These are phyloP conservation scores for Chamaetylas fuelleborni DNA, from an alignment of 2,113 vertebrate genomes.

Conservation along the genomic window DNA sequence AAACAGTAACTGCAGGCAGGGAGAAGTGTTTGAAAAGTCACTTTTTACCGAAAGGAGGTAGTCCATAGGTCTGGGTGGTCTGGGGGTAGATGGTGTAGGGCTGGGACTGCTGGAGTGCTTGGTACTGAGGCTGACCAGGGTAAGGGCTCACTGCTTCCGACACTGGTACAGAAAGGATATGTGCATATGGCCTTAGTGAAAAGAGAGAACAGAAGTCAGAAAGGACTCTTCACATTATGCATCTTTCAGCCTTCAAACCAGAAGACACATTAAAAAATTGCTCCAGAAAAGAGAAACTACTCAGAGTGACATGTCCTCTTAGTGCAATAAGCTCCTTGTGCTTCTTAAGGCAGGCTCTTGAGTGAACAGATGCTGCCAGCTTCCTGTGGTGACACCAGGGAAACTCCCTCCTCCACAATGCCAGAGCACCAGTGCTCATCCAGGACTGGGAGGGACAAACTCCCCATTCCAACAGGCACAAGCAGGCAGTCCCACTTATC, in stretches of 20 bases:
- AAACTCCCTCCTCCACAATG: neutral
- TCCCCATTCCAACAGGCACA: accelerated
- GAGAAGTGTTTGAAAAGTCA: neutral
- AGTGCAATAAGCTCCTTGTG: neutral
- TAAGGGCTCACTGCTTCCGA: constrained; percentile 87
- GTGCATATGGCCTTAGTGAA: constrained; percentile 78
- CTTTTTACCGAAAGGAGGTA: constrained; percentile 94
- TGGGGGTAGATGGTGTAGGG: constrained; percentile 91
- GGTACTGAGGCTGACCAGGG: constrained; percentile 84
- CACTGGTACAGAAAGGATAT: constrained; percentile 78
- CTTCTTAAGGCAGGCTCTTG: neutral
- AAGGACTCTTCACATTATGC: neutral
- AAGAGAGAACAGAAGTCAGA: constrained; percentile 28
- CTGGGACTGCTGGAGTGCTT: constrained; percentile 86
- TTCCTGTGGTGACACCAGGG: neutral
- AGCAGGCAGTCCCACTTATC: neutral
- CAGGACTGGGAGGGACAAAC: neutral
- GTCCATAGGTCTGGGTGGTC: constrained; percentile 90
- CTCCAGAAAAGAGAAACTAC: neutral
- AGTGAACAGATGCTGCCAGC: neutral
- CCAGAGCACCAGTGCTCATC: neutral
- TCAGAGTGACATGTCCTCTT: neutral
- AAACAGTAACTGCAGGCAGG: neutral
- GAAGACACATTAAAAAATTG: neutral
- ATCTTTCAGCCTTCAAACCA: neutral